Evolutionary conservation across 2,113 vertebrate genomes (phyloP), one percentile per base, ranked within the genome.

Genomic region (Dicentrarchus labrax): DNA sequence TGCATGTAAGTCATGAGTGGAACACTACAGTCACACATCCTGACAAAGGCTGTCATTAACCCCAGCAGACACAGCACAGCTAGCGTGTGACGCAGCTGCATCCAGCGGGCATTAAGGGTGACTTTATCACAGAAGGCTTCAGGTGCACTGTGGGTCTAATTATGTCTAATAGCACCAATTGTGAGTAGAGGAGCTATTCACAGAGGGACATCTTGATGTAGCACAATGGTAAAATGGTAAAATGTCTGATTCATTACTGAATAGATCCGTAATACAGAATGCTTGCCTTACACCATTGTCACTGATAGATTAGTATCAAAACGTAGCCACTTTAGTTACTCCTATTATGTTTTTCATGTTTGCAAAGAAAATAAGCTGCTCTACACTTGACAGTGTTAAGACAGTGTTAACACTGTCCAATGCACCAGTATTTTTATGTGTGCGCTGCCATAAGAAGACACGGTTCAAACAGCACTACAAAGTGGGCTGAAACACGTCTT

Each of bases 131-230:
- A 43, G 7, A 47, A 19, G 36, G 78, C 71, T 65, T 41, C 82
- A 76, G 61, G 81, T 43, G 47, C 78, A 85, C 76, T 78, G 78
- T 22, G 67, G 65, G 50, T 76, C 22, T 69, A 79, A 84, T 89
- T 88, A 86, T 16, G 41, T 76, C 59, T 75, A 86, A 85, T 86
- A 74, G 69, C 47, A 48, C 48, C 21, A 62, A 67, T 56, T 77
- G 6, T 30, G 21, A 67, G 47, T 16, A 59, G 62, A 77, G 12
- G 15, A 75, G 76, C 64, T 22, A 21, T 64, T 78, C 19, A n/a
- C 62, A 65, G 30, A 80, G 36, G 36, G 50, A 72, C 70, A 11
- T 4, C 50, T 60, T 66, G 13, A 76, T 39, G 41, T 41, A 70
- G 50, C 53, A 17, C 1, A 6, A 36, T 4, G 24, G 16, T 56